Percentiles rank a stretch among this genome's conserved stretches.
These are phyloP conservation scores for Discoglossus pictus DNA, from an alignment of 2,797 vertebrate species.

Conservation along the genomic window DNA sequence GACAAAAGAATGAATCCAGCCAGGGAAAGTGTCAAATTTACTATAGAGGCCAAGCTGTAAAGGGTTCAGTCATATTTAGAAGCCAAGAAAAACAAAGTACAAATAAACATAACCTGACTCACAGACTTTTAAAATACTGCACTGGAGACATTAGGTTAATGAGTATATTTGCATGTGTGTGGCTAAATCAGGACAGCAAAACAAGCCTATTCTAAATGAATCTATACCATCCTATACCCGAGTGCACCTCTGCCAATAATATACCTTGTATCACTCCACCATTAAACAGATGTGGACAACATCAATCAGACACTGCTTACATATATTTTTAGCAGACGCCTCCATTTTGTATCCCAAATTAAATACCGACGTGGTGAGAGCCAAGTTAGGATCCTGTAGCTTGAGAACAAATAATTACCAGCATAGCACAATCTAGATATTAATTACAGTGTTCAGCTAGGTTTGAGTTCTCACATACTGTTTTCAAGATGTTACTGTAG, in stretches of 20 bases:
- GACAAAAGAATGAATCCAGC: conserved; percentile 22
- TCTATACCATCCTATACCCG: conserved; percentile 3
- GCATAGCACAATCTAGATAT: too few species aligned
- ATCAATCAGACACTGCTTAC: too few species aligned
- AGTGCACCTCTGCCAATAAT: neutral
- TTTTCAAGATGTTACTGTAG: too few species aligned
- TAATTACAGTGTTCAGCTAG: too few species aligned
- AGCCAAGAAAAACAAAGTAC: conserved; percentile 26
- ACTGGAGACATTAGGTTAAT: conserved; percentile 30
- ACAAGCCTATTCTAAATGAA: neutral
- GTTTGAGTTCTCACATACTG: too few species aligned
- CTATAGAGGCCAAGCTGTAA: conserved; percentile 22
- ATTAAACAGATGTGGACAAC: too few species aligned
- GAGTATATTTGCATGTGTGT: conserved; percentile 33
- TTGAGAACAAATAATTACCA: too few species aligned
- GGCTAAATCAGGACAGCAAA: conserved; percentile 20
- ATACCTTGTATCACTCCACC: neutral
- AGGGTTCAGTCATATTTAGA: conserved; percentile 15
- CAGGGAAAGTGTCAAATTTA: conserved; percentile 35
- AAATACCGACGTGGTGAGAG: too few species aligned
- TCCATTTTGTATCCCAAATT: too few species aligned
- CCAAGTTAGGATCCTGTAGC: too few species aligned
- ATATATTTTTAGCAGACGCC: too few species aligned
- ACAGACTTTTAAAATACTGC: conserved; percentile 20
- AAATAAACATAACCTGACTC: conserved; percentile 23